These are phyloP conservation scores for Rutilus rutilus DNA, from an alignment of 2,113 vertebrate species.

Conservation along the genomic window DNA sequence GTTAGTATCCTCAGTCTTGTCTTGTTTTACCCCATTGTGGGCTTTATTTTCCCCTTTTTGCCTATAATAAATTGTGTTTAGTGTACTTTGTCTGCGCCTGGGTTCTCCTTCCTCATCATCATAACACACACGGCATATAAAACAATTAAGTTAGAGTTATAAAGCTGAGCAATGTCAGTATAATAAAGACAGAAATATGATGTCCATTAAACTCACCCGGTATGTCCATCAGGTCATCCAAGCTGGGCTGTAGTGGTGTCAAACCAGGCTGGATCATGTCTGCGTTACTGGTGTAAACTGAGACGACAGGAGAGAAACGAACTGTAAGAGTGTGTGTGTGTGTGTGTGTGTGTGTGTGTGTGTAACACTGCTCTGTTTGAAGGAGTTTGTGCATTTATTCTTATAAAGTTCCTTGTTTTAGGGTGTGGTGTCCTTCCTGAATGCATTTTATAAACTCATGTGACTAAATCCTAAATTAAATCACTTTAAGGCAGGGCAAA, in stretches of 20 bases:
- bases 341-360: conserved; percentile 11
- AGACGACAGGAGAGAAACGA: conserved; percentile 24
- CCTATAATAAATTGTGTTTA: too few species aligned
- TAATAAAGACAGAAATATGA: not conserved
- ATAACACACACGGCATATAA: not conserved
- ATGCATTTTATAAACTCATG: conserved; percentile 34
- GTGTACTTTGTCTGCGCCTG: too few species aligned
- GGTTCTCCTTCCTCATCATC: too few species aligned
- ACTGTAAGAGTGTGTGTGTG: not conserved
- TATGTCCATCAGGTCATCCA: conserved; percentile 96
- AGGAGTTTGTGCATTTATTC: conserved; percentile 25
- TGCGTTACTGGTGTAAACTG: conserved; percentile 90
- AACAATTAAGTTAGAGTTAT: not conserved
- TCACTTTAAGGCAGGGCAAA: not conserved
- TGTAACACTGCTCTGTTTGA: not conserved
- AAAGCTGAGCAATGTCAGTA: not conserved
- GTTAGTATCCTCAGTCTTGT: too few species aligned
- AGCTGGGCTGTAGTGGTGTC: conserved; percentile 89
- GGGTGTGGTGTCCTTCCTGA: conserved; percentile 43
- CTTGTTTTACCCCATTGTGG: too few species aligned
- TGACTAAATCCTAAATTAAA: conserved; percentile 19
- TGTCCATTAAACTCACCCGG: conserved; percentile 77
- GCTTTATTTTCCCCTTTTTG: too few species aligned
- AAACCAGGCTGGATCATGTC: conserved; percentile 96
- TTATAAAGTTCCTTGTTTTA: conserved; percentile 57